Base-by-base conservation (phyloP, 2,113 vertebrate species). In the Ammodytes dubius region DNA sequence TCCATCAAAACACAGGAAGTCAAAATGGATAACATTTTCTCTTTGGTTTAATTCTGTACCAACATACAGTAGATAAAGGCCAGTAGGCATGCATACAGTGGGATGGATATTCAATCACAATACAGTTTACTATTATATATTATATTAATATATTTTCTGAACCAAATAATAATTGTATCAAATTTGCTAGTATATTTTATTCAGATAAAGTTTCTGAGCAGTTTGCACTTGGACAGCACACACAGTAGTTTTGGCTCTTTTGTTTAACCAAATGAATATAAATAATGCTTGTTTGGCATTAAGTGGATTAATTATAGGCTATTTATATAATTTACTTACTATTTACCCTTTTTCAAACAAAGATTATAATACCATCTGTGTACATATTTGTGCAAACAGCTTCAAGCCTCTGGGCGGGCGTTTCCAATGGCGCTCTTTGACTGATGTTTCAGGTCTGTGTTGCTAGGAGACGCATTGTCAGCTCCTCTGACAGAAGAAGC, bases 391-490 rank as follows among this genome's bases (percentile, higher is more conserved):
- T 43, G 37, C 11, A 61, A 27, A 39, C 35, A 54, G 39, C 72
- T 15, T 37, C 8, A 17, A 13, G 10, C 63, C 2, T 76, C 2
- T 9, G 15, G 43, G 53, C 58, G 27, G 52, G 43, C 39, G 74
- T 67, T 19, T 66, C 35, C 35, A 10, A 49, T 4, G 74, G 61
- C 17, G 58, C 11, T 1, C 3, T 27, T 14, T 76, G n/a, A 53
- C 39, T 66, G 63, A 58, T 53, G 7, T 39, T 2, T 27, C 4
- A 67, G 15, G 52, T 27, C 6, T 2, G 8, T 40, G 61, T 76
- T 76, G 61, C 61, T 76, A 56, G 14, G 73, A 76, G 61, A 76
- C 6, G 1, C 7, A 17, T 40, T 47, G 50, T 75, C 19, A 14
- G 7, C 43, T 39, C 68, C 27, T 6, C 40, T 45, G 40, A 35